These are phyloP conservation scores for Opisthocomus hoazin DNA, from an alignment of 2,113 vertebrate species.

Conservation along the genomic window DNA sequence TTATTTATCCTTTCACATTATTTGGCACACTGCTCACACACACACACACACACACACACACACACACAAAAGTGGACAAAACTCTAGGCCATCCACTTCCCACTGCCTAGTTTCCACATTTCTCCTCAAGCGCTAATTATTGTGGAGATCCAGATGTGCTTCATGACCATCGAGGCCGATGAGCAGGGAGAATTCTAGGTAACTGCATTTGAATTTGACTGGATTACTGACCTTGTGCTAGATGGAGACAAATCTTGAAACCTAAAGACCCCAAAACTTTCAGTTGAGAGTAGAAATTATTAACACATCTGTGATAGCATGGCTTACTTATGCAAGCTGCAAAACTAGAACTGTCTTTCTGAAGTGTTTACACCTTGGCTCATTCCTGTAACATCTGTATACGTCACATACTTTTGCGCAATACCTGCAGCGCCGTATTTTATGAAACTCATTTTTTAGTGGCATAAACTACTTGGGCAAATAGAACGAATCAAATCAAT, in stretches of 20 bases:
- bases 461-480: not conserved
- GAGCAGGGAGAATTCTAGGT: not conserved
- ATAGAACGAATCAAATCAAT: not conserved
- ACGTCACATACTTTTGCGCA: not conserved
- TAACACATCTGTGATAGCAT: not conserved
- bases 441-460: not conserved
- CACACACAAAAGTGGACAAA: not conserved
- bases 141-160: not conserved
- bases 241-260: not conserved
- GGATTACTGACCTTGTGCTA: not conserved
- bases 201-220: not conserved
- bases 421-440: not conserved
- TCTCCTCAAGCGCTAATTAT: not conserved
- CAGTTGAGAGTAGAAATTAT: not conserved
- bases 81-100: not conserved
- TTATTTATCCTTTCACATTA: not conserved
- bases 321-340: not conserved
- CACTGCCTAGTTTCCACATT: not conserved
- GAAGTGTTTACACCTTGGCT: not conserved
- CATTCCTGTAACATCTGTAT: not conserved
- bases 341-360: not conserved
- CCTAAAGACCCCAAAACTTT: not conserved
- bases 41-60: too few relatives aligned
- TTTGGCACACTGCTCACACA: not conserved
- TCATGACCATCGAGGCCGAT: rapidly evolving